A percentile compares a stretch with the other conserved stretches of the same genome.
Conservation (phyloP, 1,140 invertebrate genomes). For the Drosophila tani region DNA sequence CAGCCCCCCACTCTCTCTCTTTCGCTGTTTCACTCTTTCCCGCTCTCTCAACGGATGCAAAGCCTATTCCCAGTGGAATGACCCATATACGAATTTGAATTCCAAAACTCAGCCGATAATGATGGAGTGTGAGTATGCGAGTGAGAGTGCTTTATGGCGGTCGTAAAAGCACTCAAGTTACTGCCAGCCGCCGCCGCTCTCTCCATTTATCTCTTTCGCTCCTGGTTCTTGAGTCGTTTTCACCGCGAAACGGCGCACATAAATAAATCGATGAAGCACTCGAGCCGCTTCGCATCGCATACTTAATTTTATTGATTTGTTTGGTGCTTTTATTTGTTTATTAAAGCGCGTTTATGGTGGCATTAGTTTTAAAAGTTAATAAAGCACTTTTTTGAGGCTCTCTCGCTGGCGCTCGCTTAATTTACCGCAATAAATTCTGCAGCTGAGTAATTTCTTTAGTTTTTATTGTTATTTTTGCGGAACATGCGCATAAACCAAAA, state of each 20-base stretch:
- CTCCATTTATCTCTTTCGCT: slow-evolving; percentile 31
- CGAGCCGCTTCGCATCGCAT: slow-evolving; percentile 57
- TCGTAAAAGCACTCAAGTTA: slow-evolving; percentile 56
- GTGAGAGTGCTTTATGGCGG: slow-evolving; percentile 56
- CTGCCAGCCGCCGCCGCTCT: slow-evolving; percentile 40
- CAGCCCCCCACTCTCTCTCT: slow-evolving; percentile 28
- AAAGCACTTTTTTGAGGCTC: slow-evolving; percentile 18
- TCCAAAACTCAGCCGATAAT: slow-evolving; percentile 40
- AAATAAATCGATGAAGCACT: slow-evolving; percentile 78
- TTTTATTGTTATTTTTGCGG: slow-evolving; percentile 57
- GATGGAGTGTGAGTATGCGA: slow-evolving; percentile 41
- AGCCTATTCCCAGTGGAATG: slow-evolving; percentile 80
- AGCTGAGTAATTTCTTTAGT: slow-evolving; percentile 68
- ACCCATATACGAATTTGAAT: slow-evolving; percentile 78
- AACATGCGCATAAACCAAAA: slow-evolving; percentile 75
- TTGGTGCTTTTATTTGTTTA: slow-evolving; percentile 32
- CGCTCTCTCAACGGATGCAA: background rate
- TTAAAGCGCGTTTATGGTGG: background rate
- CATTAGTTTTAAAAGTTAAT: slow-evolving; percentile 36
- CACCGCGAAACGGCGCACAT: slow-evolving; percentile 51
- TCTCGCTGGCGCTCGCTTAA: slow-evolving; percentile 29
- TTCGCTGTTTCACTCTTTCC: slow-evolving; percentile 30
- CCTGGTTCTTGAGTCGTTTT: slow-evolving; percentile 54
- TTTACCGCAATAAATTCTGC: slow-evolving; percentile 74
- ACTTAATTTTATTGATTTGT: slow-evolving; percentile 65